A percentile compares a stretch with the other conserved stretches of the same genome.
These are phyloP conservation scores for Athetis lepigone DNA, from an alignment of 2,888 invertebrate species.

Conservation along the genomic window DNA sequence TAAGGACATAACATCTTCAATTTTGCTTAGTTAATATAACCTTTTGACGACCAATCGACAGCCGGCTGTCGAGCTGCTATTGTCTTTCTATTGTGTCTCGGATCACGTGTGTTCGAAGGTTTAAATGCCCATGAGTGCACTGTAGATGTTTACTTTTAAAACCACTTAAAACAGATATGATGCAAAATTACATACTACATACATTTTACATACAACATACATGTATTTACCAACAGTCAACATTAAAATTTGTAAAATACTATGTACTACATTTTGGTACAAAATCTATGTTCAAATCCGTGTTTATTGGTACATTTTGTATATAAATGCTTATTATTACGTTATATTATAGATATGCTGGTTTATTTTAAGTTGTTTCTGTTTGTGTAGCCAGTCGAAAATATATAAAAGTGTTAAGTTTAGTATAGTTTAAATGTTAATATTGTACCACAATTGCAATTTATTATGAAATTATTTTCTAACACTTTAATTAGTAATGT, in stretches of 20 bases:
- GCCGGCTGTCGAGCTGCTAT: no score
- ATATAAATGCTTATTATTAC: conserved; percentile 26
- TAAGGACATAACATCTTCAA: no score
- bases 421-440: neutral
- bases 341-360: conserved; percentile 5
- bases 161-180: neutral
- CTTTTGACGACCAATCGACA: no score
- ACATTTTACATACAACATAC: conserved; percentile 11
- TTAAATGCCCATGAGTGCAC: no score
- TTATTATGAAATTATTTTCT: neutral
- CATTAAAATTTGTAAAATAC: neutral
- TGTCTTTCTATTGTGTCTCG: no score
- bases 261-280: conserved; percentile 35
- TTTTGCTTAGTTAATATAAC: no score
- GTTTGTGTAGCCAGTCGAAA: conserved; percentile 5
- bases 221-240: conserved; percentile 7
- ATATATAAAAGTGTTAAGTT: neutral
- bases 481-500: neutral
- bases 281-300: conserved; percentile 56
- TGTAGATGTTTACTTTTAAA: no score
- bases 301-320: conserved; percentile 28
- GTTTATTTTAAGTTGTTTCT: neutral
- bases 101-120: no score
- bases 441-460: conserved; percentile 1
- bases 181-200: conserved; percentile 4